phyloP scores from a whole-genome alignment of 2,888 invertebrate species.

The Meganola albula region DNA sequence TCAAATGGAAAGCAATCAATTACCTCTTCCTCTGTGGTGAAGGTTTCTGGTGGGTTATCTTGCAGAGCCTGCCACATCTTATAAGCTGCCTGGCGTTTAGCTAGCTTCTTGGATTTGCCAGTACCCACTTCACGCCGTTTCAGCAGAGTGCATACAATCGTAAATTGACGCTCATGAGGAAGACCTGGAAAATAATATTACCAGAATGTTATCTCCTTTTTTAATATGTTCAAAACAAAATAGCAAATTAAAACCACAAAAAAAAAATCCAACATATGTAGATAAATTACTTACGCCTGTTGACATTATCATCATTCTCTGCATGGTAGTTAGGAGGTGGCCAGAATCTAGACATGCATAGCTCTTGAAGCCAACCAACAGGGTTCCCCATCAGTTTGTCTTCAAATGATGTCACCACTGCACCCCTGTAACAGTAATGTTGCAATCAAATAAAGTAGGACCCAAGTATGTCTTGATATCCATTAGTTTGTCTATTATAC shows the following conservation, averaged over 20 bases:
- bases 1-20: too few relatives aligned
- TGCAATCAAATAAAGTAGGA: too few relatives aligned
- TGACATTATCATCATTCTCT: constrained; percentile 83
- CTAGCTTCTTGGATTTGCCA: constrained; percentile 97
- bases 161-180: constrained; percentile 96
- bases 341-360: constrained; percentile 97
- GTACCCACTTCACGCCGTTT: constrained; percentile 90
- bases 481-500: too few relatives aligned
- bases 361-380: constrained; percentile 95
- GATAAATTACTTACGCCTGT: constrained; percentile 71
- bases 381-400: constrained; percentile 94
- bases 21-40: constrained; percentile 83
- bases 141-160: constrained; percentile 92
- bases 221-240: too few relatives aligned
- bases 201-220: too few relatives aligned
- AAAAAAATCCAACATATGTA: not conserved
- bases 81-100: constrained; percentile 96
- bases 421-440: constrained; percentile 48
- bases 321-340: constrained; percentile 96
- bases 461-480: too few relatives aligned
- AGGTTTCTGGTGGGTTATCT: constrained; percentile 84
- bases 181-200: too few relatives aligned
- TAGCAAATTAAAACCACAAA: too few relatives aligned
- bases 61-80: constrained; percentile 94
- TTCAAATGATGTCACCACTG: constrained; percentile 80